A percentile compares a stretch with the other conserved stretches of the same genome.
Evolutionary conservation across 2,888 invertebrate species (phyloP).

Genomic region (Apamea sordens): DNA sequence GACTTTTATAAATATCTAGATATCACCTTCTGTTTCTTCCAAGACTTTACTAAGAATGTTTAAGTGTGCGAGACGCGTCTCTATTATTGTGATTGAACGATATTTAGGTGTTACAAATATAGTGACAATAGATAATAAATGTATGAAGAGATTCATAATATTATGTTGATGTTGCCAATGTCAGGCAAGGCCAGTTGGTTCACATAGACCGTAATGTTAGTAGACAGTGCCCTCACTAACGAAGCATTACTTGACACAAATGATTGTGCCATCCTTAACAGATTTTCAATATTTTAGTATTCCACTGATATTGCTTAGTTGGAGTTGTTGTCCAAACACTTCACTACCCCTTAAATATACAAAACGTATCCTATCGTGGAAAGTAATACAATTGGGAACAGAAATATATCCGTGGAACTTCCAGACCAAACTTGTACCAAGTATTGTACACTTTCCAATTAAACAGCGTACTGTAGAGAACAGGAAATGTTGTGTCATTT

Average conservation of each 20-base stretch:
- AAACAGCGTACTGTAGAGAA: conserved; percentile 78
- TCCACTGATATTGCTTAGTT: conserved; percentile 54
- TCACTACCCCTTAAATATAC: conserved; percentile 43
- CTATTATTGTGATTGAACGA: conserved; percentile 70
- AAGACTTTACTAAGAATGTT: conserved; percentile 55
- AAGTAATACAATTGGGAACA: conserved; percentile 63
- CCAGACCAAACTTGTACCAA: conserved; percentile 63
- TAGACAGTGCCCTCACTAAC: conserved; percentile 68
- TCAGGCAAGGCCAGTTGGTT: conserved; percentile 81
- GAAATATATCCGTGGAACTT: conserved; percentile 59
- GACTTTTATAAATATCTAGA: conserved; percentile 56
- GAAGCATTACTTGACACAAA: conserved; percentile 76
- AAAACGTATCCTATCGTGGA: conserved; percentile 52
- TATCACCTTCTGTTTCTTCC: conserved; percentile 54
- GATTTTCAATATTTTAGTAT: conserved; percentile 68
- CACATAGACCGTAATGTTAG: conserved; percentile 69
- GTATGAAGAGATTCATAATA: conserved; percentile 65
- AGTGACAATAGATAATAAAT: conserved; percentile 73
- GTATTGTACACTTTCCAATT: conserved; percentile 76
- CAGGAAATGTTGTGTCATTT: conserved; percentile 88
- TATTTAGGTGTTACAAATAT: conserved; percentile 69
- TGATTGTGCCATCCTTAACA: conserved; percentile 83
- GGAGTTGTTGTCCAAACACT: conserved; percentile 40
- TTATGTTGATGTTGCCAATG: conserved; percentile 78
- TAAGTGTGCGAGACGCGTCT: conserved; percentile 64